Percentiles rank a stretch among this genome's conserved stretches.
These are phyloP conservation scores for Colostygia pectinataria DNA, from an alignment of 2,888 invertebrate species.

Conservation along the genomic window DNA sequence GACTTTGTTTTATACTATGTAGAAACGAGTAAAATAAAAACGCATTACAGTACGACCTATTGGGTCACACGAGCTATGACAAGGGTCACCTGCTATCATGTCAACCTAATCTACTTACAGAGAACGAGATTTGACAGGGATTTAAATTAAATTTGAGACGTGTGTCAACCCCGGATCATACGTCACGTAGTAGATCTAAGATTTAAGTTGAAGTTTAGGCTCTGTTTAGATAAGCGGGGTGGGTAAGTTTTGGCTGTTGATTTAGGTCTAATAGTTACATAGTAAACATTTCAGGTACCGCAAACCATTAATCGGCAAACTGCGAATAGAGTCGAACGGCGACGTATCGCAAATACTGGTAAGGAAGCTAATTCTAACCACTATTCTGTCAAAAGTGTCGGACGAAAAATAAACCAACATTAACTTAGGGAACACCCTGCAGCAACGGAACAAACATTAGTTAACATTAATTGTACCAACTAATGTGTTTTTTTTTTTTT, in stretches of 20 bases:
- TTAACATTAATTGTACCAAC: too few relatives aligned
- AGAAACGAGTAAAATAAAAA: too few relatives aligned
- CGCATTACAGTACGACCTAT: conserved; percentile 5
- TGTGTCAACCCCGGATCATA: conserved; percentile 28
- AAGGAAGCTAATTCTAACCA: too few relatives aligned
- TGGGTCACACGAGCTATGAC: conserved; percentile 25
- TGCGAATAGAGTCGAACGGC: too few relatives aligned
- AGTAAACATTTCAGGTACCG: conserved; percentile 7
- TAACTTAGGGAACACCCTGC: too few relatives aligned
- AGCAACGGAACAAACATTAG: too few relatives aligned
- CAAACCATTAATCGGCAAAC: background rate
- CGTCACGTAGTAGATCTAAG: conserved; percentile 20
- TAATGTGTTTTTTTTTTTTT: too few relatives aligned
- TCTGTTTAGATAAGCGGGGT: conserved; percentile 17
- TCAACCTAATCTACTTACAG: conserved; percentile 36
- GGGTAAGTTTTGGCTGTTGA: conserved; percentile 14
- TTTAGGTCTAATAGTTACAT: conserved; percentile 21
- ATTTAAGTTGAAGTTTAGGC: conserved; percentile 22
- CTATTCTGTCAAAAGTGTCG: too few relatives aligned
- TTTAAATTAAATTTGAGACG: conserved; percentile 39
- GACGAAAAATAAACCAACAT: too few relatives aligned
- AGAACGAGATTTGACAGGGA: conserved; percentile 35
- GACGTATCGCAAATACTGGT: too few relatives aligned
- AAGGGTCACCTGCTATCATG: conserved; percentile 36
- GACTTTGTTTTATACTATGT: too few relatives aligned